These are phyloP conservation scores for Drosophila simulans DNA, from an alignment of 1,140 invertebrate species.

Conservation along the genomic window DNA sequence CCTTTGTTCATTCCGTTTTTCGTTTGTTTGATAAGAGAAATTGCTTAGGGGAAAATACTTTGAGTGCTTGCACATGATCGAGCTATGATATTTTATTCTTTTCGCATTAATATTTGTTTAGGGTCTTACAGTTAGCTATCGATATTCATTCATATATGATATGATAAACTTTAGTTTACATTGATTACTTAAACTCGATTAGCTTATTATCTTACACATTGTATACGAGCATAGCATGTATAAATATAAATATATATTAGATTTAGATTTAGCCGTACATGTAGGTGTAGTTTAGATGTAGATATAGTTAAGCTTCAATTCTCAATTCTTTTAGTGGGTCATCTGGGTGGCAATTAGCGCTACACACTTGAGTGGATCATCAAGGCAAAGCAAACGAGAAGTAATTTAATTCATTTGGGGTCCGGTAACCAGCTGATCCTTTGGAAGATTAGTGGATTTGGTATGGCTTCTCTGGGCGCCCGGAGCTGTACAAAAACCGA, in stretches of 20 bases:
- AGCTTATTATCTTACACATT: slow-evolving; percentile 78
- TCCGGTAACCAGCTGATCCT: slow-evolving; percentile 36
- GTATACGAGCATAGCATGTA: slow-evolving; percentile 69
- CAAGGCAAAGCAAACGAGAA: slow-evolving; percentile 31
- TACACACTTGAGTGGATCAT: slow-evolving; percentile 36
- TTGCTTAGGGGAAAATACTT: slow-evolving; percentile 60
- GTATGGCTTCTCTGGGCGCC: slow-evolving; percentile 36
- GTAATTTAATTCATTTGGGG: not conserved
- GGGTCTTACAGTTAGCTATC: slow-evolving; percentile 42
- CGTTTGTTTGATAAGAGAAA: slow-evolving; percentile 33
- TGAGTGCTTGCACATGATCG: slow-evolving; percentile 59
- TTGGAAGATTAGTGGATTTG: slow-evolving; percentile 52
- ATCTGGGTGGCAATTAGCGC: slow-evolving; percentile 27
- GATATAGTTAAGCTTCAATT: slow-evolving; percentile 17
- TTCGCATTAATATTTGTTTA: slow-evolving; percentile 46
- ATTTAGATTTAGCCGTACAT: slow-evolving; percentile 42
- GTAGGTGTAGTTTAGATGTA: slow-evolving; percentile 29
- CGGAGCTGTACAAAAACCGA: slow-evolving; percentile 50
- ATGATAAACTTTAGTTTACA: slow-evolving; percentile 71
- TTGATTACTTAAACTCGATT: slow-evolving; percentile 55
- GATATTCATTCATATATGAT: slow-evolving; percentile 68
- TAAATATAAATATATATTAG: slow-evolving; percentile 48
- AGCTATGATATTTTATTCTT: slow-evolving; percentile 57
- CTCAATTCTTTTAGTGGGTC: slow-evolving; percentile 16
- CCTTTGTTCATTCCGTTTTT: slow-evolving; percentile 34